These are phyloP conservation scores for Phymorhynchus buccinoides DNA, from an alignment of 1,140 invertebrate genomes.

Conservation along the genomic window DNA sequence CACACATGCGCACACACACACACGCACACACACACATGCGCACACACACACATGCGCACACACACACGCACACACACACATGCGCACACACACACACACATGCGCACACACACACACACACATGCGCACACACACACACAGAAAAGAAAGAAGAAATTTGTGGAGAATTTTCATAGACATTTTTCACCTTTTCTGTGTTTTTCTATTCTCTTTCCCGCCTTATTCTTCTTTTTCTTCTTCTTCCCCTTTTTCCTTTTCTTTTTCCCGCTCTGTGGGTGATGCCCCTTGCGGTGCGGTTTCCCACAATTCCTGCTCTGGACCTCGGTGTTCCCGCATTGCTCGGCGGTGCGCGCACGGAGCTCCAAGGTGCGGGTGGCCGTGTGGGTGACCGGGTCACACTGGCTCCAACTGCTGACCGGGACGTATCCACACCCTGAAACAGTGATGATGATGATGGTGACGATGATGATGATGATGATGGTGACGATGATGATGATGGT, in stretches of 20 bases:
- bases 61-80: too few relatives aligned
- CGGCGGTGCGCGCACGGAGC: background rate
- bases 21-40: too few relatives aligned
- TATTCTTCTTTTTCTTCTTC: background rate
- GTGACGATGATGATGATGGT: too few relatives aligned
- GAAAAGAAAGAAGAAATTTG: too few relatives aligned
- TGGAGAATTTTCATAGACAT: background rate
- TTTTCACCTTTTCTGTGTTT: background rate
- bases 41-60: too few relatives aligned
- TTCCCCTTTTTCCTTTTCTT: background rate
- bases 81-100: too few relatives aligned
- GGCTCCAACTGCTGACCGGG: conserved; percentile 16
- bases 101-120: too few relatives aligned
- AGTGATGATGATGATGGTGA: background rate
- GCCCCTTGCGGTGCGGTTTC: background rate
- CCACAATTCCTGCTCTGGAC: background rate
- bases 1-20: too few relatives aligned
- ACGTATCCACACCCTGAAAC: conserved; percentile 25
- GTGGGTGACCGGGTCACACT: conserved; percentile 9
- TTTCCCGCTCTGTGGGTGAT: background rate
- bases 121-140: too few relatives aligned
- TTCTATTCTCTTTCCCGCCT: conserved; percentile 15
- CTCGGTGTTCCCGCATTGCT: background rate
- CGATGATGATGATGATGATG: too few relatives aligned
- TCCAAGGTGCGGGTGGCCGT: conserved; percentile 33